These are phyloP conservation scores for Coenobita brevimanus DNA, from an alignment of 1,140 invertebrate species.

Conservation along the genomic window DNA sequence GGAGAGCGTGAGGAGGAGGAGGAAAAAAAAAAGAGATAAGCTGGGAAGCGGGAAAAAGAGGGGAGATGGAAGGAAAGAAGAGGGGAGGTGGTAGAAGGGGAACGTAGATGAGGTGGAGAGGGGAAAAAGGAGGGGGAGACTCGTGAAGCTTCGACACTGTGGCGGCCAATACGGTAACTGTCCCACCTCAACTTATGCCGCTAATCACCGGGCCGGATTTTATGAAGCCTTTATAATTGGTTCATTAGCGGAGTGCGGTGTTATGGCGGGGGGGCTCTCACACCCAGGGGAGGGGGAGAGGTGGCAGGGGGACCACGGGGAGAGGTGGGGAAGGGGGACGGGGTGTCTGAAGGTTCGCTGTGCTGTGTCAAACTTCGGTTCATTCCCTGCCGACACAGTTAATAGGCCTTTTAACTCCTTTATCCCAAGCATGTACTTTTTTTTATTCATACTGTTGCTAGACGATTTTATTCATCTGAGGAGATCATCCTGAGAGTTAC, in stretches of 20 bases:
- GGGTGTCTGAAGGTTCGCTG: background rate
- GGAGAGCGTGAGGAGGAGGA: background rate
- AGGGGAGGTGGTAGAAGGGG: background rate
- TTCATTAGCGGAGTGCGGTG: constrained; percentile 37
- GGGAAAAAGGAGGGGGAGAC: background rate
- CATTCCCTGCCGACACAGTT: no score
- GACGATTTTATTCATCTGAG: no score
- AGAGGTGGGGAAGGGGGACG: background rate
- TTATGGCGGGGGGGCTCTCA: background rate
- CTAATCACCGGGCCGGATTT: constrained; percentile 43
- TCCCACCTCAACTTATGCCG: constrained; percentile 27
- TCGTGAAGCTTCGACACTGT: background rate
- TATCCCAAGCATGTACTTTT: no score
- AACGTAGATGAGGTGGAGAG: background rate
- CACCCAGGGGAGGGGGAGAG: background rate
- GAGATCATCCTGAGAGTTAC: no score
- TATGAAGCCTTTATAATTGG: constrained; percentile 47
- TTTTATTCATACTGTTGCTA: no score
- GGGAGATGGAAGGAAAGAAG: background rate
- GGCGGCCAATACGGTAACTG: background rate
- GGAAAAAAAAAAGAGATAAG: background rate
- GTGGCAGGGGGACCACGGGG: background rate
- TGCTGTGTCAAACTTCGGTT: no score
- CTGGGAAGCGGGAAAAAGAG: no score
- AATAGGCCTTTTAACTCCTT: no score